These are phyloP conservation scores for Diuraphis noxia DNA, from an alignment of 1,140 invertebrate genomes.

Conservation along the genomic window DNA sequence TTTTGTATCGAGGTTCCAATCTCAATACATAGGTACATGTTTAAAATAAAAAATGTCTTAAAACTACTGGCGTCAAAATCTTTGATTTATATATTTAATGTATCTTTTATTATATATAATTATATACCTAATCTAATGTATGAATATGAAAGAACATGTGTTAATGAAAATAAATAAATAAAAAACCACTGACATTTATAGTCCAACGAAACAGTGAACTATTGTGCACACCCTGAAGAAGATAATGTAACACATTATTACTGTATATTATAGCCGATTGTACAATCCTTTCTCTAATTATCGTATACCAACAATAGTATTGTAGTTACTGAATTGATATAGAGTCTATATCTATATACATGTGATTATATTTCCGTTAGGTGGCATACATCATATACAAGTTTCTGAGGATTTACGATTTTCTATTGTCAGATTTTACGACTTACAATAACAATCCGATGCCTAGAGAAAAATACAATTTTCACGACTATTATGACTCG, in stretches of 20 bases:
- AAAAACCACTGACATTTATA: neutral
- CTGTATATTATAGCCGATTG: neutral
- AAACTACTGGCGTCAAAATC: neutral
- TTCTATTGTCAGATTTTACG: constrained; percentile 48
- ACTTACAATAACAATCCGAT: constrained; percentile 23
- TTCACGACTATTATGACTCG: constrained; percentile 35
- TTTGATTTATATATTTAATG: neutral
- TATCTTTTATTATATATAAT: neutral
- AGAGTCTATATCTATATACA: constrained; percentile 12
- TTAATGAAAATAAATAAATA: neutral
- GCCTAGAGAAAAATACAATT: constrained; percentile 25
- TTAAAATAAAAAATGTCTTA: no score
- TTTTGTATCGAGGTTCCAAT: no score
- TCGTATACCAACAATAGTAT: neutral
- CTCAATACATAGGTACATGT: no score
- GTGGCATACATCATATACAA: neutral
- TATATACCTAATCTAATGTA: neutral
- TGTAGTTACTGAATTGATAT: neutral
- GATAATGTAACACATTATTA: no score
- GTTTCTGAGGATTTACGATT: constrained; percentile 44
- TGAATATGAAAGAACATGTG: neutral
- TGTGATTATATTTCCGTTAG: constrained; percentile 7
- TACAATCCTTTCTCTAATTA: constrained; percentile 39
- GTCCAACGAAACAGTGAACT: neutral
- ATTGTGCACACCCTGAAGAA: neutral